A percentile compares a stretch with the other conserved stretches of the same genome.
These are phyloP conservation scores for Xiphydria camelus DNA, from an alignment of 2,888 invertebrate genomes.

Conservation along the genomic window DNA sequence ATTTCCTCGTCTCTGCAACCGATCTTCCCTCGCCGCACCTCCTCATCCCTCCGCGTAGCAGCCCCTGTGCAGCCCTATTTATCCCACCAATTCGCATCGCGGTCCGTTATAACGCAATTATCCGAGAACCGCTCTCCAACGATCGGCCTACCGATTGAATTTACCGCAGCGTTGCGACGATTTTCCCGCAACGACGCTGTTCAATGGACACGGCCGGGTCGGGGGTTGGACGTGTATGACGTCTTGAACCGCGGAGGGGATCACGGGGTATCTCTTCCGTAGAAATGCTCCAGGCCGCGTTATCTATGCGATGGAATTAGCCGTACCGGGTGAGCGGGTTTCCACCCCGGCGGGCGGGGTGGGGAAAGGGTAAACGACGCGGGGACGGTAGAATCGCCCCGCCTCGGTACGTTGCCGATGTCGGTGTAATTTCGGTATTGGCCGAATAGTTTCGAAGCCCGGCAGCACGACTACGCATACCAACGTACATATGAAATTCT, in stretches of 20 bases:
- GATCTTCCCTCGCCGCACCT: conserved; percentile 2
- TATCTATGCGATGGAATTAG: conserved; percentile 21
- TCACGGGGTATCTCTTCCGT: background rate
- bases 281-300: conserved; percentile 20
- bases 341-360: too few relatives aligned
- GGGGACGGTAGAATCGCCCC: too few relatives aligned
- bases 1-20: conserved; percentile 11
- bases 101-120: conserved; percentile 48
- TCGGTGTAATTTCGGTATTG: conserved; percentile 30
- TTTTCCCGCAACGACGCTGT: background rate
- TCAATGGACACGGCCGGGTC: background rate
- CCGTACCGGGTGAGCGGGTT: conserved; percentile 11
- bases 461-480: conserved; percentile 16
- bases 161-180: conserved; percentile 16
- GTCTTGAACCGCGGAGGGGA: background rate
- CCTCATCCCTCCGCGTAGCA: conserved; percentile 17
- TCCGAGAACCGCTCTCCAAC: conserved; percentile 44
- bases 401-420: conserved; percentile 14
- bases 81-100: too few relatives aligned
- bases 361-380: too few relatives aligned
- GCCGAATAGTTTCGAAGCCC: conserved; percentile 25
- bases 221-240: background rate
- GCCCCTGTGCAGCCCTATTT: too few relatives aligned
- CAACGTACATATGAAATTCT: conserved; percentile 32
- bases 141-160: conserved; percentile 25